Evolutionary conservation across 2,888 invertebrate genomes (phyloP), one percentile per base, ranked within the genome.

Genomic region (Auanema sp.): DNA sequence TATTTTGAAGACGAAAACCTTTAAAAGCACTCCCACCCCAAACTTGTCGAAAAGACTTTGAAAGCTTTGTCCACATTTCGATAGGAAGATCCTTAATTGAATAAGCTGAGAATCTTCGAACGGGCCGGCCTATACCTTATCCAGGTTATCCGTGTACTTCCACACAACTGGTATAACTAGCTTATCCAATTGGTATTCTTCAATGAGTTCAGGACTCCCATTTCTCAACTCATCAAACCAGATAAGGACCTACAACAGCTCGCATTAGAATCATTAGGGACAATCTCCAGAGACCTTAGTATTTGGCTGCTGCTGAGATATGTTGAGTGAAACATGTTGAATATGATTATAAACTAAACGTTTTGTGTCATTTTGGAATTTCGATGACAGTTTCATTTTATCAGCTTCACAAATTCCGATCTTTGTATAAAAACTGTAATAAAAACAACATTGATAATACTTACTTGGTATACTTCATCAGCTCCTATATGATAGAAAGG

Each of bases 1-100:
- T 58, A n/a, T n/a, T n/a, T 52, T n/a, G n/a, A 23, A 21, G 52
- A 21, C 24, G 52, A 14, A 54, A 33, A 66, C 75, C 90, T 84
- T 90, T 90, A 80, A 89, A 90, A 0, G 90, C 90, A 14, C 89
- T 89, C 0, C 90, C 90, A 5, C 89, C 87, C 90, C 90, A 90
- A 12, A 89, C 88, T 1, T 88, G 87, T 6, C 88, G 87, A 78
- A 90, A 90, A 1, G 90, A 87, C 23, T 64, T 56, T 1, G 75
- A 75, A 40, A 76, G 61, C 52, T 75, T 75, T 40, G 60, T 65
- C 76, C 76, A 76, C 72, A 76, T 71, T 40, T 66, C 67, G 12
- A 61, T 57, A 3, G 76, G 72, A 10, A 76, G 60, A 57, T 72
- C 69, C 57, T 68, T 57, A 54, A 64, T 12, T 52, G 1, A 51